phyloP scores from a whole-genome alignment of 1,140 invertebrate genomes.

The Aphis gossypii region DNA sequence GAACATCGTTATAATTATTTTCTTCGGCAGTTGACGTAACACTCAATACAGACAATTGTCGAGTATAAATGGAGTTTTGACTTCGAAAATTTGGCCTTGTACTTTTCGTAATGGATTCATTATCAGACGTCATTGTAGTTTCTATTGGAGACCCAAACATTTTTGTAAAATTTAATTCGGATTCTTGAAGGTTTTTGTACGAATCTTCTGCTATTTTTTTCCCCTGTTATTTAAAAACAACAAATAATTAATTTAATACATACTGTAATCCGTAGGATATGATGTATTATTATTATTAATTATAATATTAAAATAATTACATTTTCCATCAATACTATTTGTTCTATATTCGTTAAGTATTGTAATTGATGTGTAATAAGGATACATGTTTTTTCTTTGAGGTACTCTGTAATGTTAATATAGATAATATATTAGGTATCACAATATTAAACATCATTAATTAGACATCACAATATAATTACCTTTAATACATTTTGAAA shows the following conservation, averaged over 20 bases:
- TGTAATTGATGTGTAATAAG: constrained; percentile 87
- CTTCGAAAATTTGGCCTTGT: not conserved
- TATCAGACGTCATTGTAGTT: constrained; percentile 48
- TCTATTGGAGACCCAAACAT: constrained; percentile 63
- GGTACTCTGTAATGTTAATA: constrained; percentile 63
- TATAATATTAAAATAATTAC: constrained; percentile 63
- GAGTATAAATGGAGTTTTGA: constrained; percentile 26
- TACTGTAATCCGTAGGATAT: not conserved
- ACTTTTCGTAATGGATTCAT: not conserved
- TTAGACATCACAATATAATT: not conserved
- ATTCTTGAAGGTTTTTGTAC: constrained; percentile 67
- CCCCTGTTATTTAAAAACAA: constrained; percentile 65
- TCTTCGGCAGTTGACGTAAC: constrained; percentile 60
- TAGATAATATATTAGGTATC: not conserved
- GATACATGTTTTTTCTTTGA: constrained; percentile 73
- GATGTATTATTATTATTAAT: not conserved
- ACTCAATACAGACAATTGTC: constrained; percentile 59
- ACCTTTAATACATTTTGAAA: constrained; percentile 73
- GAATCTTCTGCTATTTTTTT: constrained; percentile 68
- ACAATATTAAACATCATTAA: not conserved
- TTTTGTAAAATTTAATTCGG: constrained; percentile 69
- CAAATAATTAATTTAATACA: not conserved
- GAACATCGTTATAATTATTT: not conserved
- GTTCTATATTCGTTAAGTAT: constrained; percentile 76
- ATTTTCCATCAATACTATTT: constrained; percentile 81